Conservation (phyloP, 2,888 invertebrate genomes). For the Criorhina ranunculi region DNA sequence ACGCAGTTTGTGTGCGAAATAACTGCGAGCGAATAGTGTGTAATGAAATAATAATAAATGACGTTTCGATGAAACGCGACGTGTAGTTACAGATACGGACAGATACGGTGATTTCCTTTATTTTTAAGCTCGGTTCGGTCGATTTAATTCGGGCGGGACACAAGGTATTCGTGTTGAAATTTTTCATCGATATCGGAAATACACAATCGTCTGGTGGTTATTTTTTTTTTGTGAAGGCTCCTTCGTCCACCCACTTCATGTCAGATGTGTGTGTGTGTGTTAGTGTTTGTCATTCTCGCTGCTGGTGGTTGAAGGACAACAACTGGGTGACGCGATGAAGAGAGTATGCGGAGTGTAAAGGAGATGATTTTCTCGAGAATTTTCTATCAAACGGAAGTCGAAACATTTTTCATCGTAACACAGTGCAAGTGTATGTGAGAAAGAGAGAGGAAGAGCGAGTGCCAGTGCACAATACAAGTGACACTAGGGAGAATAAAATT, state of each 20-base stretch:
- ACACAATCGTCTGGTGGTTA: background rate
- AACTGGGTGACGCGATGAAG: slow-evolving; percentile 31
- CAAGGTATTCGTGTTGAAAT: background rate
- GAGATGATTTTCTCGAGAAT: slow-evolving; percentile 60
- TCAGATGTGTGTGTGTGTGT: slow-evolving; percentile 20
- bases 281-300: slow-evolving; percentile 48
- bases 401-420: slow-evolving; percentile 34
- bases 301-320: slow-evolving; percentile 52
- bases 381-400: slow-evolving; percentile 64
- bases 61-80: slow-evolving; percentile 33
- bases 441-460: slow-evolving; percentile 2
- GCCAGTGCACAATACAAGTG: background rate
- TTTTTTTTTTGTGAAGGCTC: slow-evolving; percentile 4
- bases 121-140: slow-evolving; percentile 6
- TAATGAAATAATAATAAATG: slow-evolving; percentile 47
- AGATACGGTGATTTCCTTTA: slow-evolving; percentile 5
- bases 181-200: slow-evolving; percentile 8
- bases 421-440: slow-evolving; percentile 3
- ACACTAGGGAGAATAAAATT: slow-evolving; percentile 9
- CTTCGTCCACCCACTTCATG: slow-evolving; percentile 28
- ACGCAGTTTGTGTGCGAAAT: slow-evolving; percentile 59
- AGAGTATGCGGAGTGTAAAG: slow-evolving; percentile 34
- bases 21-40: slow-evolving; percentile 33
- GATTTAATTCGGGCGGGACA: slow-evolving; percentile 31
- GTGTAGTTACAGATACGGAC: slow-evolving; percentile 1